Conservation (phyloP, 1,140 invertebrate genomes). For the Holcopasites calliopsidis region DNA sequence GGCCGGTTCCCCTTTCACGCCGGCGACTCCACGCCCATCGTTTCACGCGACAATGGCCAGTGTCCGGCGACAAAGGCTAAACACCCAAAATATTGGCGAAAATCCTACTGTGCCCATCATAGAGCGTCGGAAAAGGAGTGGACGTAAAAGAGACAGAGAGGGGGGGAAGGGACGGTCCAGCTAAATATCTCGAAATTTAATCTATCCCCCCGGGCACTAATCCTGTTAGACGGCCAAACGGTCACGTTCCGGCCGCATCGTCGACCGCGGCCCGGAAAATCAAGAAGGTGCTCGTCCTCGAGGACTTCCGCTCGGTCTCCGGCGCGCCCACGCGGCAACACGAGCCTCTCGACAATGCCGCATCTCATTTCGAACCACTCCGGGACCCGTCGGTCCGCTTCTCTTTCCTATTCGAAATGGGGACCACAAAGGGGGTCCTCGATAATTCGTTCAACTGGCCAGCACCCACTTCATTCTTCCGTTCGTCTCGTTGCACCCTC, state of each 20-base stretch:
- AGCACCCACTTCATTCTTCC: conserved; percentile 31
- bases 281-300: conserved; percentile 61
- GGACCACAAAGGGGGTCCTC: conserved; percentile 38
- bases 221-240: conserved; percentile 75
- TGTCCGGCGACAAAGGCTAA: conserved; percentile 56
- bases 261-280: conserved; percentile 54
- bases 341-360: conserved; percentile 28
- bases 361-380: conserved; percentile 50
- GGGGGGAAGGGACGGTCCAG: not conserved
- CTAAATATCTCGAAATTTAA: conserved; percentile 71
- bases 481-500: conserved; percentile 32
- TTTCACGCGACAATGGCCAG: conserved; percentile 54
- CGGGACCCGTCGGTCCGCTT: not conserved
- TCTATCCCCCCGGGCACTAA: conserved; percentile 64
- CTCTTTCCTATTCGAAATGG: not conserved
- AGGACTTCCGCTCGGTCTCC: conserved; percentile 41
- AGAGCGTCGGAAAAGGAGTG: not conserved
- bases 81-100: conserved; percentile 62
- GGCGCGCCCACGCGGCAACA: conserved; percentile 28
- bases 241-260: conserved; percentile 66
- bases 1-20: conserved; percentile 39
- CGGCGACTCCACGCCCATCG: conserved; percentile 50
- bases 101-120: conserved; percentile 50
- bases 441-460: conserved; percentile 38
- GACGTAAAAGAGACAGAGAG: too few relatives aligned